These are phyloP conservation scores for Hippotragus niger DNA, from an alignment of 2,113 vertebrate species.

Conservation along the genomic window DNA sequence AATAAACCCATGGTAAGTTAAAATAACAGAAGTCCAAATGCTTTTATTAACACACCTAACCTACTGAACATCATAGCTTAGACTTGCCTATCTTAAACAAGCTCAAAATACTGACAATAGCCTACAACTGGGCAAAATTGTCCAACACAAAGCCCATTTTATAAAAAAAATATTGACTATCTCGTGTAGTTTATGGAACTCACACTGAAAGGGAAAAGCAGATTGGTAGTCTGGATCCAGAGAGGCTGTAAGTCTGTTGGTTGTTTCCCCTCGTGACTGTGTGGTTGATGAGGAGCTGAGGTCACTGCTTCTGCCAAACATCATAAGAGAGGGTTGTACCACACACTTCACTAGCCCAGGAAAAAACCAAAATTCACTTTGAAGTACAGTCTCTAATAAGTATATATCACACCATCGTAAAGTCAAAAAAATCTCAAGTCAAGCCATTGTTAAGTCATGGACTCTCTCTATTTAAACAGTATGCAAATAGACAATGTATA, in stretches of 20 bases:
- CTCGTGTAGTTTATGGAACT: background rate
- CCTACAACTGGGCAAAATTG: background rate
- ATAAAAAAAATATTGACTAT: background rate
- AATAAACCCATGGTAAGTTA: background rate
- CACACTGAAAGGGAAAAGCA: background rate
- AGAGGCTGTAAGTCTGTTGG: background rate
- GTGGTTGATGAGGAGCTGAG: background rate
- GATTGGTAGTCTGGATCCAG: background rate
- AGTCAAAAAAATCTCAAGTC: background rate
- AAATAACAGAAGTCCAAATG: background rate
- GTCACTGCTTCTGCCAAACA: background rate
- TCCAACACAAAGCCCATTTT: background rate
- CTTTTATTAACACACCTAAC: background rate
- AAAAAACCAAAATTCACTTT: background rate
- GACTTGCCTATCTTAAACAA: background rate
- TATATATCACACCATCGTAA: background rate
- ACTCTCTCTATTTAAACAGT: background rate
- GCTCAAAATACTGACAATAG: background rate
- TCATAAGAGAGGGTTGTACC: background rate
- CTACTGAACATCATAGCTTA: background rate
- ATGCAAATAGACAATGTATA: background rate
- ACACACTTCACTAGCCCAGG: background rate
- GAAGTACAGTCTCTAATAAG: background rate
- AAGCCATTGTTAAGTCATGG: background rate
- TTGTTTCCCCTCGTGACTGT: background rate